Evolutionary conservation across 1,140 invertebrate genomes (phyloP).

Genomic region (Drosophila melanica): DNA sequence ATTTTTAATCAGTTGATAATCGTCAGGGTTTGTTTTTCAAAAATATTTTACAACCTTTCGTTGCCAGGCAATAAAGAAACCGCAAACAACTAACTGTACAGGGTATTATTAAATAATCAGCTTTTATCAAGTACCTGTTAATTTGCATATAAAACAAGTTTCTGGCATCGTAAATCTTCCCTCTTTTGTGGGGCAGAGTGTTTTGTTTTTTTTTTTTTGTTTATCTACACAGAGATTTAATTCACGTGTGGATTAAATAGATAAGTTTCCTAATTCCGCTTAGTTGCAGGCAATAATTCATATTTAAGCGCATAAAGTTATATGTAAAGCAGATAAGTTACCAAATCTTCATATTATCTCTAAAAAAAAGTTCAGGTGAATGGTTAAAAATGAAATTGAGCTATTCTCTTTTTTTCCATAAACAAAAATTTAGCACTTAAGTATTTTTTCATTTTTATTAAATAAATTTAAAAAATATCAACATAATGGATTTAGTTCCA

Average conservation of each 20-base stretch:
- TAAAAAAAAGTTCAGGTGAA: no score
- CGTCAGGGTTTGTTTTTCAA: conserved; percentile 17
- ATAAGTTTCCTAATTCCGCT: neutral
- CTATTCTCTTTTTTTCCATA: no score
- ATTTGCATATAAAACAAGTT: conserved; percentile 38
- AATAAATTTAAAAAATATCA: no score
- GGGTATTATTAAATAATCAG: neutral
- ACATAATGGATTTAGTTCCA: no score
- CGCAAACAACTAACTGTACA: conserved; percentile 13
- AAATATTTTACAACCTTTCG: conserved; percentile 9
- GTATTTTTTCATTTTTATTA: no score
- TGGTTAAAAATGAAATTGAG: no score
- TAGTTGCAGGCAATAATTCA: no score
- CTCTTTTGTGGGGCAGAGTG: no score
- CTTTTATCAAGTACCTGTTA: conserved; percentile 29
- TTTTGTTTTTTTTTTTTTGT: conserved; percentile 1
- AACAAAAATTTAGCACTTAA: no score
- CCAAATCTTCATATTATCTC: no score
- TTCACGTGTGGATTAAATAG: neutral
- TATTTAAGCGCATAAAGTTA: neutral
- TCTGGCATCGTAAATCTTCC: conserved; percentile 23
- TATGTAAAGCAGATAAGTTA: no score
- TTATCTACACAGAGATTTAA: conserved; percentile 8
- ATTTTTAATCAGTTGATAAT: conserved; percentile 49
- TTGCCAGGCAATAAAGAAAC: conserved; percentile 46